Conservation (phyloP, 2,113 vertebrate species). For the Muntiacus muntjak region DNA sequence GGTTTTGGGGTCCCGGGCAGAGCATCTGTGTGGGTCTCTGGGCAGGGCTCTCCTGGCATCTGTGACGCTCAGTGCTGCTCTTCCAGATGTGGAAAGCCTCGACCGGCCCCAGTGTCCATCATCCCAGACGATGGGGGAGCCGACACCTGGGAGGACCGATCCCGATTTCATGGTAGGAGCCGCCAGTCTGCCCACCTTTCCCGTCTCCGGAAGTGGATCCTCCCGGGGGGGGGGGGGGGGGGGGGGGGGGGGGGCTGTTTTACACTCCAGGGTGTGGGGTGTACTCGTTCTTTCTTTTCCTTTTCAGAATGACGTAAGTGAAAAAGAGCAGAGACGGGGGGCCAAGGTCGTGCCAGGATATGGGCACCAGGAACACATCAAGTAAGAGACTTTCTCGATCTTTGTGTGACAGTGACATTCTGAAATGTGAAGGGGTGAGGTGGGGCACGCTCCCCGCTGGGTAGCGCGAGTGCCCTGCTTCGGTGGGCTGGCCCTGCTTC, state of each 20-base stretch:
- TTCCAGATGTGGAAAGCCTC: slow-evolving; percentile 97
- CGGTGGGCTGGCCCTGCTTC: background rate
- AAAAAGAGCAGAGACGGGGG: slow-evolving; percentile 98
- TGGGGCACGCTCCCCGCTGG: background rate
- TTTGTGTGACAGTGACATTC: background rate
- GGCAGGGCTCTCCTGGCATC: accelerated
- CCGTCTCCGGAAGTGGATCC: background rate
- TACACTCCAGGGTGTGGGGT: accelerated
- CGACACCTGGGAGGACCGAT: slow-evolving; percentile 97
- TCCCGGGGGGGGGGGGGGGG: background rate
- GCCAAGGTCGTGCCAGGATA: slow-evolving; percentile 95
- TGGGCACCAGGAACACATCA: slow-evolving; percentile 95
- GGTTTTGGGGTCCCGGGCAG: no score
- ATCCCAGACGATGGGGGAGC: slow-evolving; percentile 82
- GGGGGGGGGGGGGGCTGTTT: background rate
- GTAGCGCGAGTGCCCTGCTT: background rate
- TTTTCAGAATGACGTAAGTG: slow-evolving; percentile 93
- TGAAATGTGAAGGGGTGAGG: accelerated
- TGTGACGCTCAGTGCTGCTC: background rate
- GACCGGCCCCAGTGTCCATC: slow-evolving; percentile 87
- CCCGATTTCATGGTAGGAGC: slow-evolving; percentile 94
- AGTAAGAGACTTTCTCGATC: slow-evolving; percentile 80
- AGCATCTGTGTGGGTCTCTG: background rate
- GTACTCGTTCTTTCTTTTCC: background rate
- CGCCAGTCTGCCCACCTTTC: accelerated